phyloP scores from a whole-genome alignment of 2,113 vertebrate genomes.

The Diadophis punctatus region DNA sequence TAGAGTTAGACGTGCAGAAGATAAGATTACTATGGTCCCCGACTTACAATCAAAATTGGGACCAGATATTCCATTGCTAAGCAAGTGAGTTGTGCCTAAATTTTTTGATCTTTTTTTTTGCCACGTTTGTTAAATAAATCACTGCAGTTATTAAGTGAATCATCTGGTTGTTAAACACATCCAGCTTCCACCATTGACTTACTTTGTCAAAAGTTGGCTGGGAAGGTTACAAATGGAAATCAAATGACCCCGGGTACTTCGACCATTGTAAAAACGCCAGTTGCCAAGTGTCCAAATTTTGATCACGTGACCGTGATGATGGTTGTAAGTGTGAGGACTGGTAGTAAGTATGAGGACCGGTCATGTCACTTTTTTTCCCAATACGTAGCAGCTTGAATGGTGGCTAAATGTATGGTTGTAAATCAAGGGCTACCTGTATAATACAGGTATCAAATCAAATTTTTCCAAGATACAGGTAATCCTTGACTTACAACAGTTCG shows the following conservation, averaged over 20 bases:
- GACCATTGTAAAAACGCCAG: not conserved
- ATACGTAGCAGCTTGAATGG: not conserved
- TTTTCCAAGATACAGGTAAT: too few relatives aligned
- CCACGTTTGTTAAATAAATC: not conserved
- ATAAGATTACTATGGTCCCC: not conserved
- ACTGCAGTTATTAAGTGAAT: not conserved
- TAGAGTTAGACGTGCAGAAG: not conserved
- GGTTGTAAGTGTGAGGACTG: not conserved
- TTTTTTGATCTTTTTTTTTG: not conserved
- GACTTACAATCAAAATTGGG: not conserved
- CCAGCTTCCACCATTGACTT: not conserved
- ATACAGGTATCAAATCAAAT: too few relatives aligned
- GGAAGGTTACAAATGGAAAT: not conserved
- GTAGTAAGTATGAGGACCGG: too few relatives aligned
- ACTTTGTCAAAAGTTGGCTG: not conserved
- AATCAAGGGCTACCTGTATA: not conserved
- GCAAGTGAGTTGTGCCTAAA: not conserved
- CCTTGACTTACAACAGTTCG: too few relatives aligned
- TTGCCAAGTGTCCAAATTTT: not conserved
- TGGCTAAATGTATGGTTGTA: not conserved
- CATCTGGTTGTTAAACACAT: not conserved
- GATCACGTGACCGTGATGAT: not conserved
- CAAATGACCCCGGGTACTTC: not conserved
- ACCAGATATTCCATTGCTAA: not conserved
- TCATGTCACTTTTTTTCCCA: too few relatives aligned